Evolutionary conservation across 2,113 vertebrate genomes (phyloP), one percentile per base, ranked within the genome.

Genomic region (Zonotrichia leucophrys): DNA sequence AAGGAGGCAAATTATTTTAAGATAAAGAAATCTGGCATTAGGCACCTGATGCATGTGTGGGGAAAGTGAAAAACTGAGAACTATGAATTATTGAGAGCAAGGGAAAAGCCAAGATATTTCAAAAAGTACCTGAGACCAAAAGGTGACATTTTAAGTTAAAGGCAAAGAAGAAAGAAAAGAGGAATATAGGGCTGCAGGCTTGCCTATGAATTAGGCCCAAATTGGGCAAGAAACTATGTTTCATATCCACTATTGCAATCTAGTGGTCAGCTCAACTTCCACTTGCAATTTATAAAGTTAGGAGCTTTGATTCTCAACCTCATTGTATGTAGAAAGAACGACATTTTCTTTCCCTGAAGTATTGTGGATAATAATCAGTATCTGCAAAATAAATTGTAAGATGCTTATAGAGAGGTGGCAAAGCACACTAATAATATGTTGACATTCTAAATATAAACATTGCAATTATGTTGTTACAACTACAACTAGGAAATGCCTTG

Each of bases 401-500:
- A 60, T 76, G 60, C 69, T 91, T 96, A 75, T 15, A 87, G 15
- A 92, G 83, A 89, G 52, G 86, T 87, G 68, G 56, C 52, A 87
- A 92, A 87, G 76, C 56, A 70, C 64, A n/a, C 56, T 95, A 95
- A 94, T 95, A 86, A 90, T 21, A 93, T 22, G 64, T 81, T 95
- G 85, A 75, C 52, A 16, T 59, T 90, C 94, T 90, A 96, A 94
- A 93, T 89, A 93, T 78, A 96, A 92, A 93, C 91, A 94, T 14
- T 75, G 83, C 92, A 93, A 94, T 96, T 93, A 95, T n/a, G 83
- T 89, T 91, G 73, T 44, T 93, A 60, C 63, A 92, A 35, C 59
- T 87, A 46, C 63, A 70, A 60, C 73, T 72, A 83, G 44, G 0
- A 3, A 90, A 91, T 83, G 89, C 73, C 92, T 92, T 24, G 69